Percentiles rank a stretch among this genome's conserved stretches.
These are phyloP conservation scores for Amblyjoppa proteus DNA, from an alignment of 2,888 invertebrate species.

Conservation along the genomic window DNA sequence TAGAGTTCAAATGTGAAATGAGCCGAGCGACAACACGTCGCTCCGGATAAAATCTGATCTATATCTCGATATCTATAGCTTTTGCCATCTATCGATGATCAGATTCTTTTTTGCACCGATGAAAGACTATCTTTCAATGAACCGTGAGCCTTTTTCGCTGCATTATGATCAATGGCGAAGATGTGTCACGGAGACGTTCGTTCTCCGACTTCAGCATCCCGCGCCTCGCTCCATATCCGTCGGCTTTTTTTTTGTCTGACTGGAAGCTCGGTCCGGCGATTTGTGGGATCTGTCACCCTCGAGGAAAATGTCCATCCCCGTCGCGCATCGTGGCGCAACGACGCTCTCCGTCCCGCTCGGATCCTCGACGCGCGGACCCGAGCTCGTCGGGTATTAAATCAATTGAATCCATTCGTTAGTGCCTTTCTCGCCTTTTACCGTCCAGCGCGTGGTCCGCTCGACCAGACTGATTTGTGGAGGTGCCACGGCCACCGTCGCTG, in stretches of 20 bases:
- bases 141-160: not conserved
- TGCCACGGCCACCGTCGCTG: slow-evolving; percentile 32
- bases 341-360: slow-evolving; percentile 29
- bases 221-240: slow-evolving; percentile 15
- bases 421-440: slow-evolving; percentile 63
- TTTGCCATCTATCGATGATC: slow-evolving; percentile 24
- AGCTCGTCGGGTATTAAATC: slow-evolving; percentile 60
- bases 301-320: slow-evolving; percentile 4
- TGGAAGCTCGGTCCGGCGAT: not conserved
- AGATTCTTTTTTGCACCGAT: no score
- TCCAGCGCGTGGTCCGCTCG: slow-evolving; percentile 36
- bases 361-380: slow-evolving; percentile 29
- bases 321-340: slow-evolving; percentile 10
- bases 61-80: slow-evolving; percentile 16
- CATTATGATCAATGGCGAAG: not conserved
- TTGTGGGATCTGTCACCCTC: not conserved
- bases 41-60: slow-evolving; percentile 38
- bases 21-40: slow-evolving; percentile 11
- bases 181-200: slow-evolving; percentile 3
- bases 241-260: not conserved
- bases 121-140: not conserved
- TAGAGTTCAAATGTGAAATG: slow-evolving; percentile 31
- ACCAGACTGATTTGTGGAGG: slow-evolving; percentile 67
- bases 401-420: slow-evolving; percentile 70
- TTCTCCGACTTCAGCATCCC: not conserved